These are phyloP conservation scores for Cossypha polioptera DNA, from an alignment of 2,797 vertebrate genomes.

Conservation along the genomic window DNA sequence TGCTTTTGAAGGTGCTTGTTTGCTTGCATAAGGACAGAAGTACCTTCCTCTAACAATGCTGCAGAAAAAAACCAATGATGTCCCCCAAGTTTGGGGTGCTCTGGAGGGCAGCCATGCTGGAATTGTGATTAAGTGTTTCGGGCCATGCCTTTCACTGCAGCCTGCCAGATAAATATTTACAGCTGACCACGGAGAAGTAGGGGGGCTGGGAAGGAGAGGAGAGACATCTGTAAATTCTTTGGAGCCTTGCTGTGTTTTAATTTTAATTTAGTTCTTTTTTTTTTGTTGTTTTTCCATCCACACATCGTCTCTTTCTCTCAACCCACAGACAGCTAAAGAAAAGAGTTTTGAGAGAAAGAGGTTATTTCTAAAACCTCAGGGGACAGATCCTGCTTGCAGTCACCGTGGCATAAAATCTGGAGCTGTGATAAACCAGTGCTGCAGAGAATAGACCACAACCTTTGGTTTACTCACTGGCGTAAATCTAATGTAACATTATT, in stretches of 20 bases:
- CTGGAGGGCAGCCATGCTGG: conserved; percentile 55
- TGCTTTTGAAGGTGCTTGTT: neutral
- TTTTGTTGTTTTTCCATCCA: conserved; percentile 21
- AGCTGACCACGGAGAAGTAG: conserved; percentile 52
- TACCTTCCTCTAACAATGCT: neutral
- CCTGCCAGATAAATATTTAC: conserved; percentile 72
- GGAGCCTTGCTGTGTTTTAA: conserved; percentile 23
- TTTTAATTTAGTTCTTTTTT: conserved; percentile 32
- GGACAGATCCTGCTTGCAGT: neutral
- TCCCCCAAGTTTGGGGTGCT: neutral
- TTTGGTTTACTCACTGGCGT: conserved; percentile 7
- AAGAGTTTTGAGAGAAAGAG: neutral
- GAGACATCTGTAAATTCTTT: conserved; percentile 68
- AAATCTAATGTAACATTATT: neutral
- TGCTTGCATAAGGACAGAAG: neutral
- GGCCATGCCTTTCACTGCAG: conserved; percentile 59
- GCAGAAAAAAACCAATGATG: fast-evolving
- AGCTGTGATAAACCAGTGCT: neutral
- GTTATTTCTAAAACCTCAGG: neutral
- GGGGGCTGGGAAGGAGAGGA: neutral
- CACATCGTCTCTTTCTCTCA: conserved; percentile 1
- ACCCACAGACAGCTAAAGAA: neutral
- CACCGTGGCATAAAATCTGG: neutral
- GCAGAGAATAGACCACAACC: neutral
- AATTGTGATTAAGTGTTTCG: conserved; percentile 64